Percentiles rank a stretch among this genome's conserved stretches.
These are phyloP conservation scores for Galeruca laticollis DNA, from an alignment of 2,888 invertebrate genomes.

Conservation along the genomic window DNA sequence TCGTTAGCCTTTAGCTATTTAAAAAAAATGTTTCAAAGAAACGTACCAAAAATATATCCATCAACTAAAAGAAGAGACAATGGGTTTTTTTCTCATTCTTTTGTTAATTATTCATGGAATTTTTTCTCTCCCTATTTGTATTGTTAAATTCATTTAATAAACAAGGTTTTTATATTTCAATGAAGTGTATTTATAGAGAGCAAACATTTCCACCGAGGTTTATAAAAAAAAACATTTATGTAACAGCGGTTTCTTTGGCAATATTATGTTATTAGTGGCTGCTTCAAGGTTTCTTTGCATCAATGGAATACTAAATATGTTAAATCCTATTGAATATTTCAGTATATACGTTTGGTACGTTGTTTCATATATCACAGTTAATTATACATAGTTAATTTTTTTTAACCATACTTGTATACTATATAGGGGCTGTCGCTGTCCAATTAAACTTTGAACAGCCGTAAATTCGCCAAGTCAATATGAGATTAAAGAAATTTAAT, in stretches of 20 bases:
- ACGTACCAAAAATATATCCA: too few species aligned
- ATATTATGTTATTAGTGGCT: not conserved
- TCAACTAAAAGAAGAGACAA: too few species aligned
- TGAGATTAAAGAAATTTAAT: too few species aligned
- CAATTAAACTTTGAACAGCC: too few species aligned
- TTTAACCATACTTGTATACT: too few species aligned
- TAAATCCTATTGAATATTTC: not conserved
- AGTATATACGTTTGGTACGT: too few species aligned
- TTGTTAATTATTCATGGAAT: not conserved
- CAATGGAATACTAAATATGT: not conserved
- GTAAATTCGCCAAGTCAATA: too few species aligned
- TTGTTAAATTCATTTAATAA: not conserved
- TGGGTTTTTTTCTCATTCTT: not conserved
- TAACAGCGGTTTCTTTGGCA: not conserved
- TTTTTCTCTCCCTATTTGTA: not conserved
- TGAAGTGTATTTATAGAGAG: not conserved
- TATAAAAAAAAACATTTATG: not conserved
- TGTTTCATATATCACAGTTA: too few species aligned
- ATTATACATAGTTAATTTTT: too few species aligned
- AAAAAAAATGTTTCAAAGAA: too few species aligned
- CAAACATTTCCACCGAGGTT: not conserved
- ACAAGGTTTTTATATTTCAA: not conserved
- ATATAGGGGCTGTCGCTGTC: too few species aligned
- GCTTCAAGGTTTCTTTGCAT: not conserved
- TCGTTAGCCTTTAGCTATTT: too few species aligned